phyloP scores from a whole-genome alignment of 2,113 vertebrate genomes.

The Sprattus sprattus region DNA sequence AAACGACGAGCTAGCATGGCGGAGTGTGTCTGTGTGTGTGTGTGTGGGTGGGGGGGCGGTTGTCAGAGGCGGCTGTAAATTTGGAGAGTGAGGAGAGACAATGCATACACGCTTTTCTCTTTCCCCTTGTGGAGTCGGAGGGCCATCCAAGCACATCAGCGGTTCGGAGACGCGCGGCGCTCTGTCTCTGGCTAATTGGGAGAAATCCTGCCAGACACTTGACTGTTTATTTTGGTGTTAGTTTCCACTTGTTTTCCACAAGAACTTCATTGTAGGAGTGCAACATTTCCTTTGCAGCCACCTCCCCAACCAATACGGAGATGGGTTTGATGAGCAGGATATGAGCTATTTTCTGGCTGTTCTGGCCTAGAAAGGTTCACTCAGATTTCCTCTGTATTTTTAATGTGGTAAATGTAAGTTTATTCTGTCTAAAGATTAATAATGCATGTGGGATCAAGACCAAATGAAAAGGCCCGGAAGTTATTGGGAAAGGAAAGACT shows the following conservation, averaged over 20 bases:
- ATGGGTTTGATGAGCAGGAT: background rate
- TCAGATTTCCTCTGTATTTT: background rate
- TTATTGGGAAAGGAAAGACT: background rate
- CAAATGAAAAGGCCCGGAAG: background rate
- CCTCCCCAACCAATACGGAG: background rate
- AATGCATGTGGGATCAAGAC: background rate
- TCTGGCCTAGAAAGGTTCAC: background rate
- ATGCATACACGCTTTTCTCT: slow-evolving; percentile 37
- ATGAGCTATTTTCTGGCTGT: background rate
- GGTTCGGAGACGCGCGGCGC: slow-evolving; percentile 20
- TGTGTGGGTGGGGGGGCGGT: background rate
- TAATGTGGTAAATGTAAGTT: background rate
- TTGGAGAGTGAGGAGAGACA: slow-evolving; percentile 25
- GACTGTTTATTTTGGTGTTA: background rate
- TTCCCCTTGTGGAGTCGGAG: slow-evolving; percentile 46
- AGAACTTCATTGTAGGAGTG: background rate
- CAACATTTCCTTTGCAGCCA: background rate
- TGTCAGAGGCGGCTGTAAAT: slow-evolving; percentile 45
- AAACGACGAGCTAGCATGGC: slow-evolving; percentile 25
- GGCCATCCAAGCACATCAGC: slow-evolving; percentile 41
- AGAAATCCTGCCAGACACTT: slow-evolving; percentile 6
- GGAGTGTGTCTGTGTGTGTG: background rate
- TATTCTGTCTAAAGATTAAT: background rate
- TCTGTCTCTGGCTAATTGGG: slow-evolving; percentile 35
- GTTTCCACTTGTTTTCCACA: background rate